Conservation (phyloP, 1,140 invertebrate species). For the Druon quercuslanigerum region DNA sequence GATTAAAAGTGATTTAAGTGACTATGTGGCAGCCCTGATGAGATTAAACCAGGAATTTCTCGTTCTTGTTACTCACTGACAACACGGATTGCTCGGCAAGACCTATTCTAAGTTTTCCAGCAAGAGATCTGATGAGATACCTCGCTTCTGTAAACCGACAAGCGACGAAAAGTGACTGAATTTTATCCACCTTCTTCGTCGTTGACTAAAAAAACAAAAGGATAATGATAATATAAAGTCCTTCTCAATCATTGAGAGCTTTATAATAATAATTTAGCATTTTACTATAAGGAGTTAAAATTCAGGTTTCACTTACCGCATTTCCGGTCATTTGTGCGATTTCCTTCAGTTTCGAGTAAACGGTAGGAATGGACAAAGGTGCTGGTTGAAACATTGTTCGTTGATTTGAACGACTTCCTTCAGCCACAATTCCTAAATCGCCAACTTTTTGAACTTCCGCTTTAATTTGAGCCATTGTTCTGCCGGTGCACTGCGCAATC, state of each 20-base stretch:
- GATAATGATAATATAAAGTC: slow-evolving; percentile 35
- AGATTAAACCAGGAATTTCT: background rate
- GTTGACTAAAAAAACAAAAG: slow-evolving; percentile 78
- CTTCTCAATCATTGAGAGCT: slow-evolving; percentile 15
- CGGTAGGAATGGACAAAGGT: slow-evolving; percentile 80
- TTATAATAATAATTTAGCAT: slow-evolving; percentile 14
- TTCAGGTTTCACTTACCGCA: slow-evolving; percentile 72
- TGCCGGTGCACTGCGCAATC: slow-evolving; percentile 93
- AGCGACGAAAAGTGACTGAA: slow-evolving; percentile 94
- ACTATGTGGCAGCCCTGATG: too few relatives aligned
- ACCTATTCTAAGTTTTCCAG: slow-evolving; percentile 96
- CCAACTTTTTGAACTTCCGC: slow-evolving; percentile 86
- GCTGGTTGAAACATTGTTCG: slow-evolving; percentile 89
- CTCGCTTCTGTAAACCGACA: slow-evolving; percentile 93
- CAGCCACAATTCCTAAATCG: slow-evolving; percentile 95
- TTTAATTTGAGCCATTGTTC: slow-evolving; percentile 91
- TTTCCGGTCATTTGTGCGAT: slow-evolving; percentile 92
- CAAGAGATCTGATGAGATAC: slow-evolving; percentile 93
- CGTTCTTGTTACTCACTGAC: slow-evolving; percentile 72
- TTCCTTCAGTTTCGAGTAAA: slow-evolving; percentile 92
- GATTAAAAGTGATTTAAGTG: too few relatives aligned
- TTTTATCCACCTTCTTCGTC: slow-evolving; percentile 93
- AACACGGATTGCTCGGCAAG: slow-evolving; percentile 97
- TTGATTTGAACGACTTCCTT: slow-evolving; percentile 92
- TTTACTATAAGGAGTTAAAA: slow-evolving; percentile 32